Conservation (phyloP, 1,140 invertebrate species). For the Heterodera schachtii region DNA sequence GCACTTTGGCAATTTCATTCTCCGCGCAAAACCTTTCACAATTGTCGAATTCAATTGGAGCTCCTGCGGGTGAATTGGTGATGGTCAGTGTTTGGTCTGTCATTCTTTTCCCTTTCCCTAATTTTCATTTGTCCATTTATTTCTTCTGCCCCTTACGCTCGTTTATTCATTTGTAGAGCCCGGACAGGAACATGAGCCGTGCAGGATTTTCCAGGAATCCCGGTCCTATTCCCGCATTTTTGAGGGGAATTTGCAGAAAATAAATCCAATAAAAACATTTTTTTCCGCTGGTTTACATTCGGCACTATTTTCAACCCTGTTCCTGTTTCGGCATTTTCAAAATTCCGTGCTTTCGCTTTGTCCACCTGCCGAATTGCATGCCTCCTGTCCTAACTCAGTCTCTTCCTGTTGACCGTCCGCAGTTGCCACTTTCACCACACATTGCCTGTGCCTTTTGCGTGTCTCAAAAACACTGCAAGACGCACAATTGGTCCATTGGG, state of each 20-base stretch:
- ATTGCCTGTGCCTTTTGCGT: slow-evolving; percentile 46
- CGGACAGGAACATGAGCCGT: too few species aligned
- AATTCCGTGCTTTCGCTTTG: too few species aligned
- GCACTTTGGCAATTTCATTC: slow-evolving; percentile 6
- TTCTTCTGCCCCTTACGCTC: too few species aligned
- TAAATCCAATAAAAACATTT: too few species aligned
- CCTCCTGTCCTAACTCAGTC: slow-evolving; percentile 22
- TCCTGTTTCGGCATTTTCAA: too few species aligned
- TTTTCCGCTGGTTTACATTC: too few species aligned
- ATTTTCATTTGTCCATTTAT: neutral
- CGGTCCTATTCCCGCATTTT: neutral
- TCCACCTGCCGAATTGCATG: slow-evolving; percentile 18
- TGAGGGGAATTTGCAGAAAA: too few species aligned
- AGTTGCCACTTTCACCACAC: slow-evolving; percentile 33
- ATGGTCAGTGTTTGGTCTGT: neutral
- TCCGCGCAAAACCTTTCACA: slow-evolving; percentile 35
- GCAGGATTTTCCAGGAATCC: neutral
- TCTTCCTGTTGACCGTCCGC: slow-evolving; percentile 27
- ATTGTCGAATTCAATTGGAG: slow-evolving; percentile 42
- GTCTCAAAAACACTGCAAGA: slow-evolving; percentile 53
- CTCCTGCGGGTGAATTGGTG: slow-evolving; percentile 6
- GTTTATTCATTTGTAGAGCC: too few species aligned
- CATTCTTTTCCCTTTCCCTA: neutral
- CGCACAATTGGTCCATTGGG: slow-evolving; percentile 47
- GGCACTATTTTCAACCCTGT: too few species aligned